These are phyloP conservation scores for Holotrichia oblita DNA, from an alignment of 1,140 invertebrate genomes.

Conservation along the genomic window DNA sequence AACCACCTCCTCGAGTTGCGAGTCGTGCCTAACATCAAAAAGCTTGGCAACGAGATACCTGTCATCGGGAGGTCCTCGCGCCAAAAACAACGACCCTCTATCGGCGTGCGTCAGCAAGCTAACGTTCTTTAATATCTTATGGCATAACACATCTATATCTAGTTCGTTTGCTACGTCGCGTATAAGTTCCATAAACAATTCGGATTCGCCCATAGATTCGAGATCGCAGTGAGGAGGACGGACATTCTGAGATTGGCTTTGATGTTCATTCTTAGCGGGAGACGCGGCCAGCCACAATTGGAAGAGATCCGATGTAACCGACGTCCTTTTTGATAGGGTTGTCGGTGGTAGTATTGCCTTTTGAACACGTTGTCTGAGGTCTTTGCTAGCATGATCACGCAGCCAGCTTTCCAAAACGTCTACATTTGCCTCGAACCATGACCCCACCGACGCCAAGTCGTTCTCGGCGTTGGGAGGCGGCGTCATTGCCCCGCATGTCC, in stretches of 20 bases:
- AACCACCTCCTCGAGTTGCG: constrained; percentile 82
- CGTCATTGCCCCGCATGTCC: constrained; percentile 56
- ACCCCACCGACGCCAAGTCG: constrained; percentile 54
- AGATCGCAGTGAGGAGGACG: constrained; percentile 54
- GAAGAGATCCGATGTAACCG: constrained; percentile 85
- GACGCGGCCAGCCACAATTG: constrained; percentile 82
- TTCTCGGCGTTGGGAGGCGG: constrained; percentile 49
- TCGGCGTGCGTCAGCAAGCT: constrained; percentile 87
- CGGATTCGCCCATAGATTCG: constrained; percentile 69
- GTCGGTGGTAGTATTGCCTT: constrained; percentile 52
- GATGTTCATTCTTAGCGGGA: constrained; percentile 69
- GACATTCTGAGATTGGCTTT: constrained; percentile 49
- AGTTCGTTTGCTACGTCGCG: constrained; percentile 92
- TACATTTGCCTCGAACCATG: constrained; percentile 68
- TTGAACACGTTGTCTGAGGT: constrained; percentile 66
- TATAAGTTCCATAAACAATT: constrained; percentile 93
- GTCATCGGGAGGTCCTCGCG: constrained; percentile 77
- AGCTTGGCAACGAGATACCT: constrained; percentile 89
- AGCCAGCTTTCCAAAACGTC: constrained; percentile 75
- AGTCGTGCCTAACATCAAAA: constrained; percentile 90
- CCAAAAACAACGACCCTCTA: constrained; percentile 86
- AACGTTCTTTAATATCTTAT: constrained; percentile 94
- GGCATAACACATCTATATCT: constrained; percentile 91
- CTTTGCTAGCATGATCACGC: constrained; percentile 73
- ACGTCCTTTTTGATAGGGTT: constrained; percentile 68